These are phyloP conservation scores for Muscicapa comitata DNA, from an alignment of 2,797 vertebrate species.

Conservation along the genomic window DNA sequence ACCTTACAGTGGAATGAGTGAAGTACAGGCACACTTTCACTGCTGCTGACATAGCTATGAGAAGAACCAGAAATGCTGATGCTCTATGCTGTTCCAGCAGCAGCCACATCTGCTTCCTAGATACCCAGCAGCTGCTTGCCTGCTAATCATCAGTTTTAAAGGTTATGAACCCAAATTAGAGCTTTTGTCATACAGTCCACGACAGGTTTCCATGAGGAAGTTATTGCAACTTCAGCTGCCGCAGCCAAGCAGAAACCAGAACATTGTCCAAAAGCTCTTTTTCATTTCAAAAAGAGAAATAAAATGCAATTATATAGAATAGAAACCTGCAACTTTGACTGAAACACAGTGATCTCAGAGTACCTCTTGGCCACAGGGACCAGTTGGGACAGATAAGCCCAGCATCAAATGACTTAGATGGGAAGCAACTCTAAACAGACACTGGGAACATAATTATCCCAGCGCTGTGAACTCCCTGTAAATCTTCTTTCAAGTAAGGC, in stretches of 20 bases:
- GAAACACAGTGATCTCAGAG: conserved; percentile 46
- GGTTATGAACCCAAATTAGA: background rate
- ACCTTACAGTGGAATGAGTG: background rate
- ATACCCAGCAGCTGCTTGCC: background rate
- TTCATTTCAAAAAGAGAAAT: conserved; percentile 51
- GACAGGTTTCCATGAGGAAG: background rate
- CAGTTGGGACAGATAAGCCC: background rate
- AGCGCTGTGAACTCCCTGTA: conserved; percentile 5
- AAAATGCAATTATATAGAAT: conserved; percentile 55
- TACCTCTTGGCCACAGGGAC: background rate
- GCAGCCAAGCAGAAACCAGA: conserved; percentile 7
- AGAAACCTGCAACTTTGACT: conserved; percentile 56
- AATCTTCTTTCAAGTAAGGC: conserved; percentile 45
- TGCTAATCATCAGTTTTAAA: background rate
- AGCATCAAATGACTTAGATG: background rate
- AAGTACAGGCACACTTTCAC: background rate
- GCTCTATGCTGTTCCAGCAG: background rate
- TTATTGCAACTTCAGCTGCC: background rate
- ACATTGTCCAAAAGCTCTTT: conserved; percentile 55
- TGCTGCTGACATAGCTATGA: background rate
- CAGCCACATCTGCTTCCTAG: background rate
- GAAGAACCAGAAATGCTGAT: background rate
- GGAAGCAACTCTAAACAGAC: conserved; percentile 18
- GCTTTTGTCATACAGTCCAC: background rate
- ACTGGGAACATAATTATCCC: conserved; percentile 31